phyloP scores from a whole-genome alignment of 2,888 invertebrate genomes.

The Phrixothrix hirtus region DNA sequence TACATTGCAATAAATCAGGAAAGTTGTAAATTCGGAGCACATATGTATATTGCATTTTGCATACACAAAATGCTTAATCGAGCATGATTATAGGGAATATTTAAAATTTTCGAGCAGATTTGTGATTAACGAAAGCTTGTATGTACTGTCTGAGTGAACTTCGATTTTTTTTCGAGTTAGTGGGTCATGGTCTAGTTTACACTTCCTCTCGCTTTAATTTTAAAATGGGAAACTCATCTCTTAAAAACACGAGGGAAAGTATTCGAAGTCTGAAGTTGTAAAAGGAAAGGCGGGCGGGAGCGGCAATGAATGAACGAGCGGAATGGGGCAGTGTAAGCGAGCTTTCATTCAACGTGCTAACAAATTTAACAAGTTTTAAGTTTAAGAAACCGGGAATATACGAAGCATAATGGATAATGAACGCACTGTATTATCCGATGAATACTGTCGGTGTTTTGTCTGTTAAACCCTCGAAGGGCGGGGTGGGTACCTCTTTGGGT shows the following conservation, averaged over 20 bases:
- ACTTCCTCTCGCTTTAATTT: conserved; percentile 53
- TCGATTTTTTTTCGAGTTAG: conserved; percentile 32
- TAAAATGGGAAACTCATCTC: conserved; percentile 55
- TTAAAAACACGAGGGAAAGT: conserved; percentile 50
- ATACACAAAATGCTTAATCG: conserved; percentile 34
- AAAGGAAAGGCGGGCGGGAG: conserved; percentile 28
- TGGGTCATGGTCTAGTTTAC: conserved; percentile 56
- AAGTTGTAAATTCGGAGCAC: conserved; percentile 25
- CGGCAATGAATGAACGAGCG: conserved; percentile 40
- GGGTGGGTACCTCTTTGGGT: conserved; percentile 38
- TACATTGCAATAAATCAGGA: conserved; percentile 41
- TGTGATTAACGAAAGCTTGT: conserved; percentile 20
- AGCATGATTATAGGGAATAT: conserved; percentile 31
- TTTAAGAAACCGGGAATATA: not conserved
- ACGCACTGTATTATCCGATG: conserved; percentile 3
- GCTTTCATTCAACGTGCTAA: conserved; percentile 47
- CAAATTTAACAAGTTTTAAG: conserved; percentile 38
- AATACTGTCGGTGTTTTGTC: conserved; percentile 10
- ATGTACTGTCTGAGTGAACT: conserved; percentile 10
- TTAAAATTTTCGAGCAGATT: conserved; percentile 28
- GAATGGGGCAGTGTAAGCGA: conserved; percentile 36
- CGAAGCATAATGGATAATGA: not conserved
- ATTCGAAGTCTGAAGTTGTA: conserved; percentile 40
- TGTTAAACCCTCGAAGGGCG: conserved; percentile 40
- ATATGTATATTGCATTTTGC: conserved; percentile 26